These are phyloP conservation scores for Hemibagrus guttatus DNA, from an alignment of 2,797 vertebrate genomes.

Conservation along the genomic window DNA sequence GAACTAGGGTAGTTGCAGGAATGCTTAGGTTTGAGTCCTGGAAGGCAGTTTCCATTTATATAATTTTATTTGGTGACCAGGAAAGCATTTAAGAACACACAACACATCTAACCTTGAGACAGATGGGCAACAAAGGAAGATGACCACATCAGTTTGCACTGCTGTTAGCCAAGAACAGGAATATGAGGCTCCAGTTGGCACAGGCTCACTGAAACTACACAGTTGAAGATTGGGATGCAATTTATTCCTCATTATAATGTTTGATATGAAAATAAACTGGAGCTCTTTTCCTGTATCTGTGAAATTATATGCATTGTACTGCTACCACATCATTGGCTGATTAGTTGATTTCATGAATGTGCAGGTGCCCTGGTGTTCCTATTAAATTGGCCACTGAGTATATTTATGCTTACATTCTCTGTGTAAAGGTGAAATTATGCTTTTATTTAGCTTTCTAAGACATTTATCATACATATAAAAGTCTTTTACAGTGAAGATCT, in stretches of 20 bases:
- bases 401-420: background rate
- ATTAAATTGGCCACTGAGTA: background rate
- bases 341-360: background rate
- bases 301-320: background rate
- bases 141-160: background rate
- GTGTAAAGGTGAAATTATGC: background rate
- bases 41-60: background rate
- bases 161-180: background rate
- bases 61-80: background rate
- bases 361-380: background rate
- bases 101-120: background rate
- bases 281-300: background rate
- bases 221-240: background rate
- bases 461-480: background rate
- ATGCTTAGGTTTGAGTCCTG: background rate
- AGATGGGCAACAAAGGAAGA: background rate
- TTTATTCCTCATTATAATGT: background rate
- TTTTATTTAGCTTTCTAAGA: background rate
- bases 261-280: background rate
- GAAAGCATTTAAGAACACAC: background rate
- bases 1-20: background rate
- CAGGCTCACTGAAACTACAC: background rate
- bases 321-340: background rate
- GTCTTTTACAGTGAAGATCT: background rate
- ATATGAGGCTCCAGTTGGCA: background rate